phyloP scores from a whole-genome alignment of 2,113 vertebrate species.

The Spilogale gracilis region DNA sequence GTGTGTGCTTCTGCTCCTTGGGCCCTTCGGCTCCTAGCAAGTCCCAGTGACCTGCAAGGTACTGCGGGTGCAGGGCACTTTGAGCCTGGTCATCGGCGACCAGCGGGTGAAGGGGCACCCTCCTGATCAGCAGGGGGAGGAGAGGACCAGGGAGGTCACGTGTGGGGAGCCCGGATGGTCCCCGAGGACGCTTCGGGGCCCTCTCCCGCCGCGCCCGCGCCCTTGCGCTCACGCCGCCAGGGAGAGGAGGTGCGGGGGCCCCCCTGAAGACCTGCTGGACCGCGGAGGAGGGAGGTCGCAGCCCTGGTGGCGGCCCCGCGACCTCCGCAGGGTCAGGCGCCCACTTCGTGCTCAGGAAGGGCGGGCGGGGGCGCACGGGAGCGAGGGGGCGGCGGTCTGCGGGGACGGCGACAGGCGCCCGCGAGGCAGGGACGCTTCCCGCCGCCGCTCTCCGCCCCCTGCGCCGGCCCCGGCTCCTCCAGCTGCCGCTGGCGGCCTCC shows the following conservation, averaged over 20 bases:
- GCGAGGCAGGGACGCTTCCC: no score
- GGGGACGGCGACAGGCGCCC: no score
- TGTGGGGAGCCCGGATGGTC: background rate
- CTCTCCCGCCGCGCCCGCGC: background rate
- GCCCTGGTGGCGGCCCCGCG: fast-evolving
- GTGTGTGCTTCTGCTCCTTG: background rate
- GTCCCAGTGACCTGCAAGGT: background rate
- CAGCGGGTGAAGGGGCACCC: background rate
- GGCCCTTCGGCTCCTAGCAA: background rate
- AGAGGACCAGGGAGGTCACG: background rate
- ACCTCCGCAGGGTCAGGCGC: fast-evolving
- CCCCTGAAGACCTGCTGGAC: background rate
- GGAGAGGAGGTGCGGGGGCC: background rate
- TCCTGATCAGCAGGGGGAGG: background rate
- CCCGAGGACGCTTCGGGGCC: no score
- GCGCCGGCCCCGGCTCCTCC: background rate
- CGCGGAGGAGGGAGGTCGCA: background rate
- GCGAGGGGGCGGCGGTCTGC: background rate
- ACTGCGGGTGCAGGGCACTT: background rate
- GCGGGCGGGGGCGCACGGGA: background rate
- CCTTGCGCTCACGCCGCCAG: background rate
- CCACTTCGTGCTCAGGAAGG: background rate
- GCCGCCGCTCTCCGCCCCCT: no score
- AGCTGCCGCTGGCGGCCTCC: background rate
- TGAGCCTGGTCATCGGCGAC: background rate